phyloP scores from a whole-genome alignment of 2,888 invertebrate genomes.

The Eupithecia exiguata region DNA sequence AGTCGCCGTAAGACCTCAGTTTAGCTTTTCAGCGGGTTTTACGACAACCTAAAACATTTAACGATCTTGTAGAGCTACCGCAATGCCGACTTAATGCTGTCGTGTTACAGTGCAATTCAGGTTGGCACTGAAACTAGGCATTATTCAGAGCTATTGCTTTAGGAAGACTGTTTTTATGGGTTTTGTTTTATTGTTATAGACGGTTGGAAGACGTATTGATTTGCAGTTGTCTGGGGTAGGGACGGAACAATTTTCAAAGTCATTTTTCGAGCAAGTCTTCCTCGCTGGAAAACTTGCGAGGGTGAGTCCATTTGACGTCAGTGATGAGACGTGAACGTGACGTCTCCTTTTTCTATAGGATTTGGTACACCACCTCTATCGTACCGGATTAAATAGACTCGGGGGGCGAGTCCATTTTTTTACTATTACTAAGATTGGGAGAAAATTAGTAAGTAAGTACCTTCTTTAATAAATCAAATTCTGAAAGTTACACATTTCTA shows the following conservation, averaged over 20 bases:
- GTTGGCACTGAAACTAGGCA: conserved; percentile 22
- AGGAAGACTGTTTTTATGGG: conserved; percentile 1
- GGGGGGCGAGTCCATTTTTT: too few relatives aligned
- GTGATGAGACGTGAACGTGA: too few relatives aligned
- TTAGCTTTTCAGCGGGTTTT: conserved; percentile 29
- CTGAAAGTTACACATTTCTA: background rate
- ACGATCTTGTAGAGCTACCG: conserved; percentile 40
- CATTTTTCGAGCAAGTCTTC: background rate
- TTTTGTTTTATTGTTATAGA: conserved; percentile 10
- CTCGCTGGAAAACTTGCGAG: background rate
- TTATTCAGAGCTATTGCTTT: background rate
- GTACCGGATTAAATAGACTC: too few relatives aligned
- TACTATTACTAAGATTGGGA: background rate
- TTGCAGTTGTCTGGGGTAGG: conserved; percentile 1
- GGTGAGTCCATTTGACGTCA: too few relatives aligned
- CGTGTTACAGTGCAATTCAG: conserved; percentile 53
- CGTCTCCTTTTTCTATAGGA: too few relatives aligned
- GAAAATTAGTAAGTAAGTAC: too few relatives aligned
- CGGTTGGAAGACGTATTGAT: conserved; percentile 6
- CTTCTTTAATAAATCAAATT: background rate
- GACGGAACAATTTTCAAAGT: background rate
- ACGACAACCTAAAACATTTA: conserved; percentile 33
- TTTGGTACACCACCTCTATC: too few relatives aligned
- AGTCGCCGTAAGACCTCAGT: conserved; percentile 9
- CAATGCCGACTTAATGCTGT: conserved; percentile 52